Evolutionary conservation across 2,888 invertebrate species (phyloP).

Genomic region (Eupithecia vulgata): DNA sequence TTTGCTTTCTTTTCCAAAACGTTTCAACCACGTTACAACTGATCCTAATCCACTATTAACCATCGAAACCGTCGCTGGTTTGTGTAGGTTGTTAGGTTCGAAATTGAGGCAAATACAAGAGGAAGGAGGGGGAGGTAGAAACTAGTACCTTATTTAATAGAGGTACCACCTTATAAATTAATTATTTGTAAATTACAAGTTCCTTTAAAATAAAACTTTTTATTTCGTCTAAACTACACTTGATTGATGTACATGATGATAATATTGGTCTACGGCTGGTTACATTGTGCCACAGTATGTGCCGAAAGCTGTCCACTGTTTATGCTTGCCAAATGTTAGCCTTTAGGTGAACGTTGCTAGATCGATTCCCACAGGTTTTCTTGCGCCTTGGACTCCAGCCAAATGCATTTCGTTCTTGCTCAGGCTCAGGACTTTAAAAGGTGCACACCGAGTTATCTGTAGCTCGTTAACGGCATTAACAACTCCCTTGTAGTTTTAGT

Average conservation of each 20-base stretch:
- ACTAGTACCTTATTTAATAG: no score
- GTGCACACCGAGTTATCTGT: slow-evolving; percentile 27
- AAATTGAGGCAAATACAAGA: no score
- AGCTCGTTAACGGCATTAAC: neutral
- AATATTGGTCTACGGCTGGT: neutral
- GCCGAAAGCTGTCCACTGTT: slow-evolving; percentile 28
- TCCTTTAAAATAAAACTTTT: no score
- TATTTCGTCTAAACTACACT: no score
- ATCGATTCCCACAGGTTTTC: slow-evolving; percentile 59
- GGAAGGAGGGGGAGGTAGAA: no score
- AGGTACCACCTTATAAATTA: no score
- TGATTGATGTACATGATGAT: neutral
- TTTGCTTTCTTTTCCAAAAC: no score
- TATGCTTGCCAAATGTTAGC: slow-evolving; percentile 43
- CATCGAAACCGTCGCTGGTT: no score
- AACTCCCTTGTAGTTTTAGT: neutral
- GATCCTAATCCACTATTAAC: no score
- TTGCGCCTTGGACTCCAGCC: slow-evolving; percentile 50
- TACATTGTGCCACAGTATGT: slow-evolving; percentile 13
- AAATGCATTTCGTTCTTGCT: slow-evolving; percentile 51
- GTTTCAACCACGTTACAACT: no score
- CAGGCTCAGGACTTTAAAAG: slow-evolving; percentile 17
- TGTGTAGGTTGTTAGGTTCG: no score
- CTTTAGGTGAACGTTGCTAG: slow-evolving; percentile 37
- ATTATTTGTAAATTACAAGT: no score